Conservation (phyloP, 2,113 vertebrate species). For the Pantherophis guttatus region DNA sequence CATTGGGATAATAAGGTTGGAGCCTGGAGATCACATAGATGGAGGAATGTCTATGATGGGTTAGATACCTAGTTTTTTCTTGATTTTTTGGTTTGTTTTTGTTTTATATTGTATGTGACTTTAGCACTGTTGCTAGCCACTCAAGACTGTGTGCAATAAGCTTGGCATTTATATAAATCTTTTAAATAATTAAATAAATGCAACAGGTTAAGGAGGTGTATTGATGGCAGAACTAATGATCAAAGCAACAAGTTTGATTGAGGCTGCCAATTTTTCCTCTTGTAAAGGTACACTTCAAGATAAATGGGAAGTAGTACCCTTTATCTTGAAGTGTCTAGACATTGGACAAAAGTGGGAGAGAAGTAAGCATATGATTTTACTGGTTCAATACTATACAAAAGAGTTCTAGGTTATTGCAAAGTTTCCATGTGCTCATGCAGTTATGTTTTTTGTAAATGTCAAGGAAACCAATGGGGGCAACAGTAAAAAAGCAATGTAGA, state of each 20-base stretch:
- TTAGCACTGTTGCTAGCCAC: background rate
- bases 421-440: slow-evolving; percentile 20
- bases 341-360: background rate
- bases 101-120: background rate
- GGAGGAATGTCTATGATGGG: background rate
- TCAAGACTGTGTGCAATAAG: background rate
- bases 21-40: background rate
- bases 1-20: background rate
- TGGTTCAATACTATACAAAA: background rate
- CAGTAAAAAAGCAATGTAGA: background rate
- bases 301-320: background rate
- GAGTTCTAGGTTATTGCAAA: background rate
- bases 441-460: slow-evolving; percentile 21
- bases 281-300: background rate
- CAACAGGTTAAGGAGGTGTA: background rate
- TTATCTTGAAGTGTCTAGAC: background rate
- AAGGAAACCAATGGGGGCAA: slow-evolving; percentile 23
- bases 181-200: background rate
- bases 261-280: background rate
- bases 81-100: background rate
- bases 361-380: background rate
- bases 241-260: background rate
- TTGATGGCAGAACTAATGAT: background rate
- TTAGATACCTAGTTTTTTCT: background rate
- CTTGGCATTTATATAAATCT: background rate